Base-by-base conservation (phyloP, 2,113 vertebrate genomes). In the Pogonocichla stellata region DNA sequence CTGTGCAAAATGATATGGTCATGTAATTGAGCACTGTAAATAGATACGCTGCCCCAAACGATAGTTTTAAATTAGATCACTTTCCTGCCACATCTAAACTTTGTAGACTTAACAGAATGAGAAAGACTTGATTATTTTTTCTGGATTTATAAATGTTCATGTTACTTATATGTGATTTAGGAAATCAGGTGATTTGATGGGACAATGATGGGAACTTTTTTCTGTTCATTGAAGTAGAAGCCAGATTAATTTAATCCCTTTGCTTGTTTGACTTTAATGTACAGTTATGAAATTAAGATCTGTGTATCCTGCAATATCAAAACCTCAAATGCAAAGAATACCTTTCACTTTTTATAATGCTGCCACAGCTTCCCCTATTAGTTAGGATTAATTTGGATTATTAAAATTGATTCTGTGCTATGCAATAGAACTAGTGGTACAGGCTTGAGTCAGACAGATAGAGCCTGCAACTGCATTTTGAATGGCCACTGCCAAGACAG, bases 1-100 rank as follows among this genome's bases (percentile, higher is more conserved):
- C 95, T 96, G 94, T 92, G 80, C 60, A 54, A 93, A 96, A 97
- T 90, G 94, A 96, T 97, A 97, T 84, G 94, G 89, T 89, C 94
- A 14, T 91, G 77, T 95, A 95, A 96, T 92, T 93, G 93, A 96
- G 90, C 75, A 83, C 71, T 78, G 95, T 96, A 96, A 93, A 96
- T 94, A 94, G 94, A 93, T 94, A 94, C 6, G 1, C 86, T 93
- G 69, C 81, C 88, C 93, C 61, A 80, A 95, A 96, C 4, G 4
- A 71, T 70, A 65, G 78, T 74, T 95, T 93, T 73, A 94, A 90
- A 94, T 94, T 96, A 93, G 75, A 71, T 91, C 56, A 25, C 31
- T 97, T 97, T 81, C 94, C 92, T 90, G 88, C 72, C 67, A 71
- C 69, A 43, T 88, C 80, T 88, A 62, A 93, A 94, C 91, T 90